Base-by-base conservation (phyloP, 2,888 invertebrate genomes). In the Cheilosia grossa region DNA sequence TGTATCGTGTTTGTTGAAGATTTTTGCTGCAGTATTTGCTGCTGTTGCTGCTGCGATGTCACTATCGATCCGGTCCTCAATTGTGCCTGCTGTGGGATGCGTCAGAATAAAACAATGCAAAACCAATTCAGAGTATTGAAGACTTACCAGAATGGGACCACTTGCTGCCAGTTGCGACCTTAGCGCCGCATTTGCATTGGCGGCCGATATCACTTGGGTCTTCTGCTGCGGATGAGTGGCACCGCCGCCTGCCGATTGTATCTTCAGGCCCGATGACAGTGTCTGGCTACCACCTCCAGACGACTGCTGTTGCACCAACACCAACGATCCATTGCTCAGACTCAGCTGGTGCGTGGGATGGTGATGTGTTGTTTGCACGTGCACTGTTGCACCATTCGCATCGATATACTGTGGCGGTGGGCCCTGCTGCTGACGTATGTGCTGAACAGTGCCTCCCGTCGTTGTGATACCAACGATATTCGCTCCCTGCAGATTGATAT, bases 71-170 rank as follows among this genome's bases (percentile, higher is more conserved):
- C 89, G 54, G 92, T 94, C 89, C 95, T 95, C 63, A 95, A 91
- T 89, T 95, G 95, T 61, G 95, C 94, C 93, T 95, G 95, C 95
- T 95, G 17, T 13, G n/a, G 1, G 10, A 44, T 19, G 9, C 10
- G 49, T 2, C 0, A 4, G n/a, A 33, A 27, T 19, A 3, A 72
- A 54, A 40, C 89, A 80, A 58, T 63, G 61, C 72, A 17, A 51
- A 54, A 49, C 17, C 80, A 44, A 58, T 24, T 17, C 13, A 1
- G 33, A 54, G 75, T 75, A 51, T 17, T 9, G 7, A 37, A 17
- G 13, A 86, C 93, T 93, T 90, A 96, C 96, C 93, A 96, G 92
- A 88, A 96, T 95, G 67, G 96, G 95, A 89, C 96, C 94, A 90
- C 89, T 91, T 33, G 91, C 90, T 80, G 90, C 90, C 47, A 92